phyloP scores from a whole-genome alignment of 2,888 invertebrate genomes.

The Cepaea hortensis region DNA sequence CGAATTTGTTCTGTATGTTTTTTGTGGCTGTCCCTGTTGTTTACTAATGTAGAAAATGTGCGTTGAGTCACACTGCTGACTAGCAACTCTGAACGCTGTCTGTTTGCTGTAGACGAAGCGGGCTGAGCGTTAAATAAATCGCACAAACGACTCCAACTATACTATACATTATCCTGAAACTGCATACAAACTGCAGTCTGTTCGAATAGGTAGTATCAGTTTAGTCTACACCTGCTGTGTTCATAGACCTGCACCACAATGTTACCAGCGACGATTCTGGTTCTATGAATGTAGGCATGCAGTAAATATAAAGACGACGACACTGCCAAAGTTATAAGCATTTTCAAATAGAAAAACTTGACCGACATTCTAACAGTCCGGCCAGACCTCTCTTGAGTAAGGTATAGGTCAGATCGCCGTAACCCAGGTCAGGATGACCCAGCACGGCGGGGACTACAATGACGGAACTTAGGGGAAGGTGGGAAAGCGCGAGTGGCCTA shows the following conservation, averaged over 20 bases:
- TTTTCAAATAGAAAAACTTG: background rate
- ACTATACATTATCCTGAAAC: too few species aligned
- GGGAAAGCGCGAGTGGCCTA: background rate
- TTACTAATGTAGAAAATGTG: too few species aligned
- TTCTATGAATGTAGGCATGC: background rate
- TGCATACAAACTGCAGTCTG: too few species aligned
- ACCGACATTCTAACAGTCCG: slow-evolving; percentile 18
- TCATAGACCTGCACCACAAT: background rate
- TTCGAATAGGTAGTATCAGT: too few species aligned
- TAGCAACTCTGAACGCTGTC: too few species aligned
- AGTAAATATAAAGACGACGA: background rate
- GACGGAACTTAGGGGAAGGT: background rate
- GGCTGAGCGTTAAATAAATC: too few species aligned
- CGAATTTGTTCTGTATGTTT: too few species aligned
- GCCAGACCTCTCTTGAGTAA: slow-evolving; percentile 22
- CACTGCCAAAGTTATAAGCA: background rate
- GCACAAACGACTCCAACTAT: too few species aligned
- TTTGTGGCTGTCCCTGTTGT: too few species aligned
- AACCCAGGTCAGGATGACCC: slow-evolving; percentile 25
- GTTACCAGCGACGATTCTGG: background rate
- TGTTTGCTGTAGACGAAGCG: too few species aligned
- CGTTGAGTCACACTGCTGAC: too few species aligned
- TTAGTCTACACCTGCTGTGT: background rate
- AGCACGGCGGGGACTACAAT: slow-evolving; percentile 21
- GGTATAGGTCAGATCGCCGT: slow-evolving; percentile 28